Evolutionary conservation across 1,140 invertebrate genomes (phyloP).

Genomic region (Megathymus violae): DNA sequence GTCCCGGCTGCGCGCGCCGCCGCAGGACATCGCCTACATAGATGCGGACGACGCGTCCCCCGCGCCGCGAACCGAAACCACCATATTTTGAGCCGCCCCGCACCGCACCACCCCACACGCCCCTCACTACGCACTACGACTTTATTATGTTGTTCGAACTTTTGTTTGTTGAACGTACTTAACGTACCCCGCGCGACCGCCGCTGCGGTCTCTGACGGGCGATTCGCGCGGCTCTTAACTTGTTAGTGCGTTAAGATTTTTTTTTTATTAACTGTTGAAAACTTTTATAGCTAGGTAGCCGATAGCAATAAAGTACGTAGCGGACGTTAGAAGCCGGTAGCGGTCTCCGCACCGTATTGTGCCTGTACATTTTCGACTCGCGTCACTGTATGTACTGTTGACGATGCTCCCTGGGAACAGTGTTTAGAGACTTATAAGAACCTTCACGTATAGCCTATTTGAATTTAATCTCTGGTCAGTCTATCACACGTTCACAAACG

Average conservation of each 20-base stretch:
- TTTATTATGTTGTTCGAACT: constrained; percentile 44
- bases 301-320: constrained; percentile 67
- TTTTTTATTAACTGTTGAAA: constrained; percentile 69
- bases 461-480: constrained; percentile 22
- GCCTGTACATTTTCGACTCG: constrained; percentile 42
- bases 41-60: constrained; percentile 91
- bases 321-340: constrained; percentile 52
- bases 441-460: constrained; percentile 4
- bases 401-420: constrained; percentile 10
- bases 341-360: constrained; percentile 61
- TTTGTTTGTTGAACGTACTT: constrained; percentile 55
- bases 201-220: too few species aligned
- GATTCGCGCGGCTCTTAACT: constrained; percentile 41
- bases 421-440: constrained; percentile 33
- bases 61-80: constrained; percentile 80
- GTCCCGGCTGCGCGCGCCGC: constrained; percentile 94
- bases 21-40: constrained; percentile 95
- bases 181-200: constrained; percentile 36
- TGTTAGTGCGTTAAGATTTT: constrained; percentile 49
- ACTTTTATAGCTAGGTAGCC: constrained; percentile 60
- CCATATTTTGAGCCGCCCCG: constrained; percentile 78
- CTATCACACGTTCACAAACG: constrained; percentile 40
- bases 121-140: constrained; percentile 53
- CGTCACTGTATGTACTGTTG: constrained; percentile 13
- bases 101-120: constrained; percentile 54